Conservation (phyloP, 2,888 invertebrate species). For the Callyntrura guangdongensis region DNA sequence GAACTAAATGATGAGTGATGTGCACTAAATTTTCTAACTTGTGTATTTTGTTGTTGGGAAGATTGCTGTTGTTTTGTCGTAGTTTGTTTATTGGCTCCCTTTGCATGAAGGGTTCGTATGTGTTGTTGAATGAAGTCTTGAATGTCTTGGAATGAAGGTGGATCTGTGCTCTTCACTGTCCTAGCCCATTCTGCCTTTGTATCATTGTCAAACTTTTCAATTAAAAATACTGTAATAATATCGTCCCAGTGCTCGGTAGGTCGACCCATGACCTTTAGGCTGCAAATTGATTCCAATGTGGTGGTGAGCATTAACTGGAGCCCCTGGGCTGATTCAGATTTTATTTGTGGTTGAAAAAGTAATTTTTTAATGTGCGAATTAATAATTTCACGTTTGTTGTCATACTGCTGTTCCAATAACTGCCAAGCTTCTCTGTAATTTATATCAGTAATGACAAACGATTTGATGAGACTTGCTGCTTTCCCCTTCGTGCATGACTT, state of each 20-base stretch:
- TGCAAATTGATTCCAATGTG: conserved; percentile 24
- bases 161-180: not conserved
- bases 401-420: conserved; percentile 49
- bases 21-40: not conserved
- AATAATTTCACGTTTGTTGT: conserved; percentile 66
- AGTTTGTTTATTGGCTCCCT: not conserved
- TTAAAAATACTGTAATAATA: conserved; percentile 27
- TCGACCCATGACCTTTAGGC: conserved; percentile 34
- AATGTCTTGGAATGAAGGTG: conserved; percentile 54
- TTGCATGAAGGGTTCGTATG: conserved; percentile 42
- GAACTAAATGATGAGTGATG: not conserved
- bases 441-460: conserved; percentile 44
- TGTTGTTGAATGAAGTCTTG: conserved; percentile 52
- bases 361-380: conserved; percentile 11
- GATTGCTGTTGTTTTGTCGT: not conserved
- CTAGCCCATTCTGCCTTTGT: conserved; percentile 61
- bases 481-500: conserved; percentile 51
- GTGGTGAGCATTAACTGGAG: conserved; percentile 35
- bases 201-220: conserved; percentile 44
- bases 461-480: conserved; percentile 43
- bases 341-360: not conserved
- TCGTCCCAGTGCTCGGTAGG: conserved; percentile 56
- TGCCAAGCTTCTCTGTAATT: conserved; percentile 71
- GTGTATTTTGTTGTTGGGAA: not conserved
- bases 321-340: not conserved